Evolutionary conservation across 2,113 vertebrate species (phyloP).

Genomic region (Sander lucioperca): DNA sequence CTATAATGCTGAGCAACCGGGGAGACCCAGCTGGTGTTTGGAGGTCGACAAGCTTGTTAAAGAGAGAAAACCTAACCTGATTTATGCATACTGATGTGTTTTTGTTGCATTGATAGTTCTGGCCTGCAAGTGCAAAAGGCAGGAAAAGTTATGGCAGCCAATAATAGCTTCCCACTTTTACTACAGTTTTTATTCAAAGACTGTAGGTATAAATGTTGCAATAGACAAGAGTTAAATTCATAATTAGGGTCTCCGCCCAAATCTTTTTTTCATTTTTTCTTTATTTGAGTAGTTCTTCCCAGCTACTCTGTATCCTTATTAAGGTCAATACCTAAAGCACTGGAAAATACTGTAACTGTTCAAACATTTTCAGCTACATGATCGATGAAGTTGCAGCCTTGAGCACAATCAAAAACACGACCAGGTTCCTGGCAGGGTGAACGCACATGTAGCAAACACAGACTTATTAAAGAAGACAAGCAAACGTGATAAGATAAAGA

Average conservation of each 20-base stretch:
- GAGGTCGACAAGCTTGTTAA: conserved; percentile 6
- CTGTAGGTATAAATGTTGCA: not conserved
- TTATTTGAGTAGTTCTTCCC: not conserved
- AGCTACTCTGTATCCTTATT: not conserved
- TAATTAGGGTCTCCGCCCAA: not conserved
- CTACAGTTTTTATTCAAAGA: conserved; percentile 6
- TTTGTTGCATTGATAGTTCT: not conserved
- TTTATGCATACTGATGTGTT: not conserved
- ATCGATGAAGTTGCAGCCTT: not conserved
- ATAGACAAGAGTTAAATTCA: not conserved
- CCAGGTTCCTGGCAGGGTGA: not conserved
- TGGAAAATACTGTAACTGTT: not conserved
- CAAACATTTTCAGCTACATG: not conserved
- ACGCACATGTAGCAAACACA: not conserved
- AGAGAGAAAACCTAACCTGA: not conserved
- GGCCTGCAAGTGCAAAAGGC: not conserved
- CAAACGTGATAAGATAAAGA: conserved; percentile 31
- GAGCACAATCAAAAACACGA: not conserved
- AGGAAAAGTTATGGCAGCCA: not conserved
- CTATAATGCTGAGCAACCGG: not conserved
- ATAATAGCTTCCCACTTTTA: not conserved
- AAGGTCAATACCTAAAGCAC: not conserved
- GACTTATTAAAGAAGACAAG: not conserved
- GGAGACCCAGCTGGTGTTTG: not conserved
- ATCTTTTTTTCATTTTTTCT: not conserved